Evolutionary conservation across 2,888 invertebrate genomes (phyloP).

Genomic region (Eupithecia abbreviata): DNA sequence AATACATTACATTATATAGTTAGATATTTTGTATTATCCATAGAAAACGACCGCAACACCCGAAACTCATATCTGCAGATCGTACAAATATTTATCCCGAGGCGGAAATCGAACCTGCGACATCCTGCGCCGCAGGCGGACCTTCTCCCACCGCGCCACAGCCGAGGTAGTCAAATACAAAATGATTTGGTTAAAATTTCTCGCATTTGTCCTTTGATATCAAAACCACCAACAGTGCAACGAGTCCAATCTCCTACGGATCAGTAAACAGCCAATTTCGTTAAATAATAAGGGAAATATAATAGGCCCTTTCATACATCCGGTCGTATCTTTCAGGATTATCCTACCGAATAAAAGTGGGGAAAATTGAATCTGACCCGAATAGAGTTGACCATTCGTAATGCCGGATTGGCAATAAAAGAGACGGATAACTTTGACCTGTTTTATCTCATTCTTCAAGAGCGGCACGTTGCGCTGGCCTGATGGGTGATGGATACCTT

Average conservation of each 20-base stretch:
- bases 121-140: too few species aligned
- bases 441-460: neutral
- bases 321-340: constrained; percentile 57
- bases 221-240: neutral
- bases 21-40: too few species aligned
- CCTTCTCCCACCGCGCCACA: too few species aligned
- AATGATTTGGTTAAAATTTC: neutral
- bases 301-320: constrained; percentile 53
- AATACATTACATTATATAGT: too few species aligned
- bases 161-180: too few species aligned
- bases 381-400: constrained; percentile 44
- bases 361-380: constrained; percentile 58
- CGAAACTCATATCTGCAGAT: too few species aligned
- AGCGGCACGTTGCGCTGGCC: neutral
- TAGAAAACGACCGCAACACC: too few species aligned
- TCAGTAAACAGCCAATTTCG: constrained; percentile 38
- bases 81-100: too few species aligned
- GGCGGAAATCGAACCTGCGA: too few species aligned
- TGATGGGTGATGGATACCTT: constrained; percentile 5
- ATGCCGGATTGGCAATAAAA: constrained; percentile 14
- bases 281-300: constrained; percentile 49
- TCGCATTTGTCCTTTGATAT: neutral
- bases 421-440: constrained; percentile 1
- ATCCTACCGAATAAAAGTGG: constrained; percentile 60
- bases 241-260: constrained; percentile 22